A percentile compares a stretch with the other conserved stretches of the same genome.
phyloP scores from a whole-genome alignment of 1,140 invertebrate species.

The Drosophila takahashii region DNA sequence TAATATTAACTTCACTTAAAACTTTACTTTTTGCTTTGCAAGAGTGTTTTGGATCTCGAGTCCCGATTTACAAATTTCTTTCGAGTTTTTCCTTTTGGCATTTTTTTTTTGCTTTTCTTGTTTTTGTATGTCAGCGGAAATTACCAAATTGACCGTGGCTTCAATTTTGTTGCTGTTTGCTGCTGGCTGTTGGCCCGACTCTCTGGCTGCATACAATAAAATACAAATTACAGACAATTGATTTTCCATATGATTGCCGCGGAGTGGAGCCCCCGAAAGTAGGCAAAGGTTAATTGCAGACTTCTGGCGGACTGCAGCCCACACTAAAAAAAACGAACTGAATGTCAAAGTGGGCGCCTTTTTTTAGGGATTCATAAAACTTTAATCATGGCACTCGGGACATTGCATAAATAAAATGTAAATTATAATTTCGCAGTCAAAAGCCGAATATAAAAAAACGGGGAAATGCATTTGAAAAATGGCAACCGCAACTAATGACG shows the following conservation, averaged over 20 bases:
- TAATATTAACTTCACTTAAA: background rate
- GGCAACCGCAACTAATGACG: constrained; percentile 60
- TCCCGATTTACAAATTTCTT: background rate
- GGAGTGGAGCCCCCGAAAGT: constrained; percentile 47
- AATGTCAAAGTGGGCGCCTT: constrained; percentile 68
- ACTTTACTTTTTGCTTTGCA: background rate
- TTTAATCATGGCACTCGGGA: constrained; percentile 41
- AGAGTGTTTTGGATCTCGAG: constrained; percentile 6
- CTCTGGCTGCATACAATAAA: constrained; percentile 67
- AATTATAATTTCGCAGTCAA: constrained; percentile 48
- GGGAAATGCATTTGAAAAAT: constrained; percentile 55
- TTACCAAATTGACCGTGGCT: constrained; percentile 81
- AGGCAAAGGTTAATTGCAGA: constrained; percentile 71
- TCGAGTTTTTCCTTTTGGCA: background rate
- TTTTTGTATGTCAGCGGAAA: constrained; percentile 74
- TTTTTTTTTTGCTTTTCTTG: constrained; percentile 21
- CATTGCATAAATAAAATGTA: constrained; percentile 37
- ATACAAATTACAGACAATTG: constrained; percentile 82
- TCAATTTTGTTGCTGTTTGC: constrained; percentile 55
- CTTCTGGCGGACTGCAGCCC: constrained; percentile 4
- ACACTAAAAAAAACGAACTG: background rate
- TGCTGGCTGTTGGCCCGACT: constrained; percentile 2
- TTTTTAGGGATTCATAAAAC: constrained; percentile 34
- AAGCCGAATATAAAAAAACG: constrained; percentile 22
- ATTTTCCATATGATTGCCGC: constrained; percentile 75